Percentiles rank a stretch among this genome's conserved stretches.
Evolutionary conservation across 2,888 invertebrate genomes (phyloP).

Genomic region (Sicus ferrugineus): DNA sequence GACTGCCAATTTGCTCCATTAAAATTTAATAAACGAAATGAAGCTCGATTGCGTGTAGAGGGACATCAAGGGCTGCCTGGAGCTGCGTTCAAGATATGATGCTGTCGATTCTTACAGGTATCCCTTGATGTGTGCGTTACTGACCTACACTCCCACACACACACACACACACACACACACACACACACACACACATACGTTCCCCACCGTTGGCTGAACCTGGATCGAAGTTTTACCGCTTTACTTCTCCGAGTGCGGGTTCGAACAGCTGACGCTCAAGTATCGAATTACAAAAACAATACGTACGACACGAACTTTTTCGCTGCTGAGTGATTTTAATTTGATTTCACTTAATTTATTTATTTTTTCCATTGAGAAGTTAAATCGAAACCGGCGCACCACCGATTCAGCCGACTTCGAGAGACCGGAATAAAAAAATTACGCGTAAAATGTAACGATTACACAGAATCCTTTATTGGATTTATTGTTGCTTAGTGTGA

Average conservation of each 20-base stretch:
- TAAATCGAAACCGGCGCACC: not conserved
- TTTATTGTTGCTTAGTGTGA: too few species aligned
- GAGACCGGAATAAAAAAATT: too few species aligned
- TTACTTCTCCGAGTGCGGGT: not conserved
- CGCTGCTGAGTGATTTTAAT: not conserved
- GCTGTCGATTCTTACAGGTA: conserved; percentile 7
- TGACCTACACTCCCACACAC: not conserved
- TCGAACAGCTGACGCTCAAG: not conserved
- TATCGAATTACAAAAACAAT: conserved; percentile 18
- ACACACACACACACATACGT: not conserved
- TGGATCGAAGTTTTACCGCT: not conserved
- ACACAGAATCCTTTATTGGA: too few species aligned
- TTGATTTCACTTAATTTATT: not conserved
- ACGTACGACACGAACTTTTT: not conserved
- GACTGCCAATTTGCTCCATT: conserved; percentile 29
- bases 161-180: not conserved
- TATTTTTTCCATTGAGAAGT: not conserved
- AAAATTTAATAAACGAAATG: conserved; percentile 23
- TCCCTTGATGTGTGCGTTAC: not conserved
- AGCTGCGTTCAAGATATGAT: conserved; percentile 10
- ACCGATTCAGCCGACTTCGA: too few species aligned
- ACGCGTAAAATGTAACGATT: too few species aligned
- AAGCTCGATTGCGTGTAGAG: not conserved
- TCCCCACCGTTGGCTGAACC: not conserved
- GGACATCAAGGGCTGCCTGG: too few species aligned